Base-by-base conservation (phyloP, 2,888 invertebrate species). In the Liopterus haemorrhoidalis region DNA sequence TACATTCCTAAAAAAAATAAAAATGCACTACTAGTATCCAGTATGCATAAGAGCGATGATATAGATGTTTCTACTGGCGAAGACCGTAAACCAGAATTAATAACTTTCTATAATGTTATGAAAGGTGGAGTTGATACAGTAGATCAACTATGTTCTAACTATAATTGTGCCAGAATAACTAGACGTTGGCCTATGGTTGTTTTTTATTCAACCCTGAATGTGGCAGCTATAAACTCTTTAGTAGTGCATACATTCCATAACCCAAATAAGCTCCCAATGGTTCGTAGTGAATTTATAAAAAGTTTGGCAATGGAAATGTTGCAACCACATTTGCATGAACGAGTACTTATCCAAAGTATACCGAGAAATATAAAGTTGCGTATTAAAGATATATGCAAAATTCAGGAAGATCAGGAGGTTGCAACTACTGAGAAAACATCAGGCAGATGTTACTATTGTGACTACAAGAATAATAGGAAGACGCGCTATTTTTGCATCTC, bases 1-100 rank as follows among this genome's bases (percentile, higher is more conserved):
- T 46, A 52, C 37, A 14, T 52, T 19, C 51, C 49, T 27, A 41
- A 46, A 47, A 49, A 52, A 37, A 33, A 31, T 33, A 46, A 46
- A 41, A 40, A 27, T 32, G 52, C 52, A 16, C 19, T 46, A 24
- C 31, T 52, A 18, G 24, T 40, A 21, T 52, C 41, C 11, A 52
- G 20, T 12, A 43, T 52, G 43, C 48, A 39, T 35, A 12, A 40
- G 24, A 35, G 41, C 40, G 44, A 47, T 32, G 27, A 41, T 15
- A 52, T 52, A 33, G 44, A 52, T 30, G 28, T 42, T 14, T 27
- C 35, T 32, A 35, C 49, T 19, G 48, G 48, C 11, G 45, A 51
- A 14, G 27, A 19, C n/a, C 41, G 47, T 9, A 52, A 53, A 46
- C 41, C 49, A 22, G 45, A 50, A 31, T 41, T 50, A 2, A 33